These are phyloP conservation scores for Murina feae DNA, from an alignment of 2,113 vertebrate species.

Conservation along the genomic window DNA sequence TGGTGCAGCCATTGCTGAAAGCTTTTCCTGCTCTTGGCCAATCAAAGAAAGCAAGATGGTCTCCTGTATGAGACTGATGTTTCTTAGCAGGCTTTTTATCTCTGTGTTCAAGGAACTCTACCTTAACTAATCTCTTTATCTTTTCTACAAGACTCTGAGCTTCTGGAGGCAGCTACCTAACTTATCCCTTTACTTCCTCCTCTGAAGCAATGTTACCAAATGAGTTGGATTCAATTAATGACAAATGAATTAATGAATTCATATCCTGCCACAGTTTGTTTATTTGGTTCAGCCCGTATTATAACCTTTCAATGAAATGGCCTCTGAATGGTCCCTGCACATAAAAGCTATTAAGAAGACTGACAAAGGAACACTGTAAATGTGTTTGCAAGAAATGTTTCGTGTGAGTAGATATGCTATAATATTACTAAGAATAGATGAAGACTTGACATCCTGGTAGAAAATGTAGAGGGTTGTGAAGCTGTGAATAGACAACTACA, in stretches of 20 bases:
- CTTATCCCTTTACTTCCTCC: background rate
- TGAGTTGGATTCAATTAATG: background rate
- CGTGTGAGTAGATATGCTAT: background rate
- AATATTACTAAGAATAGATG: background rate
- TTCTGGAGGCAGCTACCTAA: background rate
- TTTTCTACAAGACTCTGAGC: background rate
- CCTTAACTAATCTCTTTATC: background rate
- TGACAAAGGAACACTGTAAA: background rate
- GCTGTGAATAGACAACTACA: background rate
- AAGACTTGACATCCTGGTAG: background rate
- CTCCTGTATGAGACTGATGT: background rate
- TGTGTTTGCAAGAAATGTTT: background rate
- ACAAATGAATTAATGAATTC: background rate
- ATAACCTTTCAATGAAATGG: background rate
- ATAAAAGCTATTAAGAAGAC: background rate
- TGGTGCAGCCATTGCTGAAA: background rate
- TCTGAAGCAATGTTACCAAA: background rate
- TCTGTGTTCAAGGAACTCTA: background rate
- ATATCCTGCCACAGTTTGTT: background rate
- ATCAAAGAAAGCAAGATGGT: background rate
- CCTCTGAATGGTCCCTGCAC: background rate
- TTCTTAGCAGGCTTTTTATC: background rate
- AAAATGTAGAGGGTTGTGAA: background rate
- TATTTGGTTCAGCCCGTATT: background rate
- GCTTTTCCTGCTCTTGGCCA: background rate